These are phyloP conservation scores for Poecilus cupreus DNA, from an alignment of 2,888 invertebrate genomes.

Conservation along the genomic window DNA sequence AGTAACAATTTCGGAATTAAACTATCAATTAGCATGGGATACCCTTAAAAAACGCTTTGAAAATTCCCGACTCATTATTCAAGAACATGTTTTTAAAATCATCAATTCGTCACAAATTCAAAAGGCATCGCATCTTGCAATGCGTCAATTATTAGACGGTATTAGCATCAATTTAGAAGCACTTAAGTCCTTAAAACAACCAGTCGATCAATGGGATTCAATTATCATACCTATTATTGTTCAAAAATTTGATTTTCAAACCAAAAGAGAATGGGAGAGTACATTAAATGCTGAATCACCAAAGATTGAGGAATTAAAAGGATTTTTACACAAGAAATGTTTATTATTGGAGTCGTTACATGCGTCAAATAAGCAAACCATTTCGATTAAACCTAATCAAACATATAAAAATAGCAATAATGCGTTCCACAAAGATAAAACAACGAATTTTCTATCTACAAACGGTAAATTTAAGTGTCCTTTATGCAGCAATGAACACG, in stretches of 20 bases:
- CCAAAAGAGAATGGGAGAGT: slow-evolving; percentile 63
- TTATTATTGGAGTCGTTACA: not conserved
- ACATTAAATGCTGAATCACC: not conserved
- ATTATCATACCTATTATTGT: slow-evolving; percentile 63
- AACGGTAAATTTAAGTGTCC: slow-evolving; percentile 27
- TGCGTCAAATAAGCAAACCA: slow-evolving; percentile 17
- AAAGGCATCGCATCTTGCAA: not conserved
- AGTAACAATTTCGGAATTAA: slow-evolving; percentile 56
- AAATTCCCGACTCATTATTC: slow-evolving; percentile 59
- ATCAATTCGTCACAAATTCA: slow-evolving; percentile 54
- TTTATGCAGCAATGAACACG: slow-evolving; percentile 43
- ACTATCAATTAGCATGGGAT: slow-evolving; percentile 60
- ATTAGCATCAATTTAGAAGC: slow-evolving; percentile 30
- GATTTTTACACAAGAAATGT: slow-evolving; percentile 34
- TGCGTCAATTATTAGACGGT: slow-evolving; percentile 44
- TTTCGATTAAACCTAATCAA: slow-evolving; percentile 1
- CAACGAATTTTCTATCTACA: not conserved
- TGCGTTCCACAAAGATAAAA: not conserved
- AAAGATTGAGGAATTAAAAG: slow-evolving; percentile 31
- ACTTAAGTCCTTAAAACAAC: slow-evolving; percentile 60
- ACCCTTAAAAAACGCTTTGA: slow-evolving; percentile 59
- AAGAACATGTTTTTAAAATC: slow-evolving; percentile 57
- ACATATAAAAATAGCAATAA: not conserved
- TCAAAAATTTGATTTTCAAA: slow-evolving; percentile 63
- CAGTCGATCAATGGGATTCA: slow-evolving; percentile 63